These are phyloP conservation scores for Sphaerophoria rueppellii DNA, from an alignment of 2,888 invertebrate genomes.

Conservation along the genomic window DNA sequence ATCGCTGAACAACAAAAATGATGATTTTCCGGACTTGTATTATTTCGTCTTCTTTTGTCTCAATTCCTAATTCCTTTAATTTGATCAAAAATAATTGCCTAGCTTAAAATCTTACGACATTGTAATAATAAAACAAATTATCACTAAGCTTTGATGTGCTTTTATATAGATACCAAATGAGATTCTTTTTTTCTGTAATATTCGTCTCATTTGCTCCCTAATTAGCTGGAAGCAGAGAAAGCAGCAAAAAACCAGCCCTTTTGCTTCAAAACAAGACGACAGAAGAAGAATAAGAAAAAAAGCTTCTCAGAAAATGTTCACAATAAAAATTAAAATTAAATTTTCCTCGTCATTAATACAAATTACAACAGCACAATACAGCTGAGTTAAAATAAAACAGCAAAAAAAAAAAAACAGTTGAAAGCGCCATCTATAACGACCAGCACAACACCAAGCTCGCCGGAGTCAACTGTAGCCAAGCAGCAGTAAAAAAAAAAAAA, in stretches of 20 bases:
- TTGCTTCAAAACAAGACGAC: neutral
- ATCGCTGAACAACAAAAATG: too few species aligned
- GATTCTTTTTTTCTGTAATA: constrained; percentile 20
- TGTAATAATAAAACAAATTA: constrained; percentile 55
- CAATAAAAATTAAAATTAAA: constrained; percentile 57
- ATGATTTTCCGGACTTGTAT: too few species aligned
- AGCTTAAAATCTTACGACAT: constrained; percentile 21
- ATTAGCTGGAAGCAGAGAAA: constrained; percentile 41
- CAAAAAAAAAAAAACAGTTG: constrained; percentile 3
- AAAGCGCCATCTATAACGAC: constrained; percentile 25
- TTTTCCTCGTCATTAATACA: constrained; percentile 61
- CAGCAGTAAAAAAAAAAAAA: neutral
- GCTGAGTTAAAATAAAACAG: neutral
- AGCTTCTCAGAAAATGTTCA: constrained; percentile 32
- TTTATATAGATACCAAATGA: too few species aligned
- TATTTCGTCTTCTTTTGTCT: too few species aligned
- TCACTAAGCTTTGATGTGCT: constrained; percentile 51
- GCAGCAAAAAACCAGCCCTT: neutral
- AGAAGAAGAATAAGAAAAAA: neutral
- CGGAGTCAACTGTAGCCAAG: too few species aligned
- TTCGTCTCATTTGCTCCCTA: constrained; percentile 46
- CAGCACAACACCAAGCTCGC: neutral
- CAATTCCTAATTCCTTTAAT: neutral
- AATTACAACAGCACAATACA: constrained; percentile 49
- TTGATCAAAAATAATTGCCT: constrained; percentile 32